Percentiles rank a stretch among this genome's conserved stretches.
Conservation (phyloP, 1,140 invertebrate genomes). For the Drosophila eugracilis region DNA sequence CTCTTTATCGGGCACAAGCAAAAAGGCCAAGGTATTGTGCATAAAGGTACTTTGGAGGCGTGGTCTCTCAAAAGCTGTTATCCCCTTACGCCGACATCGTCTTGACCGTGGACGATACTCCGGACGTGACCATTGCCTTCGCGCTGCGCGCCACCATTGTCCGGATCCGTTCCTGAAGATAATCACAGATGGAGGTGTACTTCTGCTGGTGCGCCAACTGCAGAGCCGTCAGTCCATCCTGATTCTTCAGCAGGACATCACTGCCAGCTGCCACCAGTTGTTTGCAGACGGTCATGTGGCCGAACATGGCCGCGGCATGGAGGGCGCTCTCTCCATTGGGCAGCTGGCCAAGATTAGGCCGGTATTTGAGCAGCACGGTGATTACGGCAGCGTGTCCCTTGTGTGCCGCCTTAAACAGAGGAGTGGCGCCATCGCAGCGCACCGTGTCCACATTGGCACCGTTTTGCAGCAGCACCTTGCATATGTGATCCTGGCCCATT, state of each 20-base stretch:
- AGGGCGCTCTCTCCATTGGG: slow-evolving; percentile 95
- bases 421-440: slow-evolving; percentile 95
- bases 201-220: slow-evolving; percentile 87
- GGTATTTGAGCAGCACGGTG: slow-evolving; percentile 92
- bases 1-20: slow-evolving; percentile 38
- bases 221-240: slow-evolving; percentile 88
- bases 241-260: slow-evolving; percentile 89
- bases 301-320: slow-evolving; percentile 95
- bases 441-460: slow-evolving; percentile 92
- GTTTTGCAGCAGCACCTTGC: slow-evolving; percentile 90
- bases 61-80: slow-evolving; percentile 15
- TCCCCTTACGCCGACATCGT: slow-evolving; percentile 57
- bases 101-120: slow-evolving; percentile 23
- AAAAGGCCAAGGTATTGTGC: slow-evolving; percentile 70
- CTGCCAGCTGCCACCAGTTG: slow-evolving; percentile 91
- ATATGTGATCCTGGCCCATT: slow-evolving; percentile 95
- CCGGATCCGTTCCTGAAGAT: slow-evolving; percentile 75
- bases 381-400: slow-evolving; percentile 96
- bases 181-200: slow-evolving; percentile 79
- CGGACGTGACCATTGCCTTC: slow-evolving; percentile 41
- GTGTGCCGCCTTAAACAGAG: slow-evolving; percentile 96
- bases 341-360: slow-evolving; percentile 91
- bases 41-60: slow-evolving; percentile 72
- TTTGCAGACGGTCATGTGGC: slow-evolving; percentile 92
- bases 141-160: slow-evolving; percentile 52